Conservation (phyloP, 2,888 invertebrate species). For the Morinoia aosen region DNA sequence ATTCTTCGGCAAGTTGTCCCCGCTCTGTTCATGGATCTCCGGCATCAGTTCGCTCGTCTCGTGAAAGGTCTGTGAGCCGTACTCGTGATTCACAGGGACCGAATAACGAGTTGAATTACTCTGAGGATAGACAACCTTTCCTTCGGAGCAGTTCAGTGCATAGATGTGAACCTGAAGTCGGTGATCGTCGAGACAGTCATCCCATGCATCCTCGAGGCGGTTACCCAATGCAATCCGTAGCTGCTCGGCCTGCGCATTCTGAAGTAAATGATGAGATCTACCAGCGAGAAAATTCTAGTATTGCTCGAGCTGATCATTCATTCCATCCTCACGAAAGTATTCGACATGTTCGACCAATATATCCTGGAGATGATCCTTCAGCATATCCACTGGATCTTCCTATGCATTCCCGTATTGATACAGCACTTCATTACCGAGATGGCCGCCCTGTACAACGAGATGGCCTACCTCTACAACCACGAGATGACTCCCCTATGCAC, state of each 20-base stretch:
- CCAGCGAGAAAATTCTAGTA: background rate
- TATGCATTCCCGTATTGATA: background rate
- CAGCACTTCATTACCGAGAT: background rate
- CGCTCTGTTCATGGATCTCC: background rate
- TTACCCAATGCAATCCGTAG: background rate
- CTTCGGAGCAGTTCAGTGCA: background rate
- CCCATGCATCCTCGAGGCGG: background rate
- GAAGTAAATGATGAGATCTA: background rate
- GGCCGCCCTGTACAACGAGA: background rate
- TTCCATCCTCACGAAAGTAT: background rate
- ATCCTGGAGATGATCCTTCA: background rate
- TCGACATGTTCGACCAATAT: background rate
- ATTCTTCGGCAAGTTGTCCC: background rate
- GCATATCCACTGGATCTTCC: background rate
- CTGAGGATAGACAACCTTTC: background rate
- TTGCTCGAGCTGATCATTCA: background rate
- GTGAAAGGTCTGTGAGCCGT: background rate
- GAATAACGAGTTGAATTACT: background rate
- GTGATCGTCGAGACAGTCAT: background rate
- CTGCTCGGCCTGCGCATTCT: background rate
- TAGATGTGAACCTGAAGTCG: background rate
- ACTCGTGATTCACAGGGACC: background rate
- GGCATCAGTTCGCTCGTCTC: background rate
- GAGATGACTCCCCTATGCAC: background rate
- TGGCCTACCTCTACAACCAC: background rate